Conservation (phyloP, 2,888 invertebrate genomes). For the Hyposoter didymator region DNA sequence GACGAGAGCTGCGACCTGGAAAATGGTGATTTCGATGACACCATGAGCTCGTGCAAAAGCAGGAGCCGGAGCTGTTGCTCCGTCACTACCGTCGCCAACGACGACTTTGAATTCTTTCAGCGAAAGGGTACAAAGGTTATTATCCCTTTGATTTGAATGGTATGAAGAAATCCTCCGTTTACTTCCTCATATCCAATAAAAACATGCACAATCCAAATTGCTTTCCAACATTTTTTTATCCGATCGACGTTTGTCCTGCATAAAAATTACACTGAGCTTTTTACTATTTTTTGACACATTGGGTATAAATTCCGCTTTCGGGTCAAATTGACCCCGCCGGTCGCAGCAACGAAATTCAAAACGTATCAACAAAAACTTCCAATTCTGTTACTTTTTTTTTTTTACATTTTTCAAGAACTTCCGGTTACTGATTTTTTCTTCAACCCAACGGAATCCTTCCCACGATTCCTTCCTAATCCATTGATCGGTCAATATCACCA, state of each 20-base stretch:
- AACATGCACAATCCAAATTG: neutral
- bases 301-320: neutral
- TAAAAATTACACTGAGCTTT: neutral
- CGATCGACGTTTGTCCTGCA: neutral
- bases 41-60: conserved; percentile 84
- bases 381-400: neutral
- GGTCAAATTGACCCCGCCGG: neutral
- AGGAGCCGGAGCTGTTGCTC: conserved; percentile 86
- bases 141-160: conserved; percentile 50
- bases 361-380: neutral
- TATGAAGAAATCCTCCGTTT: conserved; percentile 25
- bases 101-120: conserved; percentile 88
- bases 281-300: neutral
- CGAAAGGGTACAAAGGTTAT: conserved; percentile 81
- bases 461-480: neutral
- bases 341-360: neutral
- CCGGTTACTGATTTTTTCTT: neutral
- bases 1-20: conserved; percentile 81
- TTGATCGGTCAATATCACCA: neutral
- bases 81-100: conserved; percentile 88
- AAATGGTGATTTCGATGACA: conserved; percentile 80
- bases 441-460: neutral
- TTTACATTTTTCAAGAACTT: neutral
- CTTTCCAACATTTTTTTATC: neutral
- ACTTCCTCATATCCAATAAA: neutral